Evolutionary conservation across 2,113 vertebrate genomes (phyloP), one percentile per base, ranked within the genome.

Genomic region (Rhodinocichla rosea): DNA sequence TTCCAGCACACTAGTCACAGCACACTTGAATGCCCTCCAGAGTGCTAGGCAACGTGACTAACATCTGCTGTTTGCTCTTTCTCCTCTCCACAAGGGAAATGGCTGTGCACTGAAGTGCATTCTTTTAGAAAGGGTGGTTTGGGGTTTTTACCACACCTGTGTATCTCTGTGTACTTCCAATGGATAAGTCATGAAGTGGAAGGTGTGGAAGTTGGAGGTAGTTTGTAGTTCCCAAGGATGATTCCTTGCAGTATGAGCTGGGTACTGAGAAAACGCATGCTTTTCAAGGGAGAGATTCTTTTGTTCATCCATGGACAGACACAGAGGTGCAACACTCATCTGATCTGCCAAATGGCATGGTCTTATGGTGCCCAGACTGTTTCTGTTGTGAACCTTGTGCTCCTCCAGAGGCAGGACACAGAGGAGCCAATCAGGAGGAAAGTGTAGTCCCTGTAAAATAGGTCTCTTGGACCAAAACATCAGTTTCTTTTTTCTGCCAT

Each of bases 31-130:
- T 42, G 53, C 37, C 35, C 94, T 97, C 96, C 90, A 94, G 92
- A 75, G 69, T 53, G 71, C 92, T 95, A 60, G 89, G 73, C 85
- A 95, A 92, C 6, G 1, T 93, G 93, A 94, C 93, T 93, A 94
- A 96, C 76, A 94, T 83, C 88, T 96, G 86, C 56, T 96, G 94
- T 96, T 97, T 97, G 79, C 77, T 94, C 63, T 90, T 95, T 73
- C 49, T 78, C 37, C 49, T 45, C 92, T 91, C 56, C 49, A 32
- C 1, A 3, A 60, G 79, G 85, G 92, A 81, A 37, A 92, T 56
- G 60, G 52, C 55, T 83, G 80, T 71, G 53, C 76, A 55, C 52
- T 93, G 69, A 92, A 90, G 64, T 90, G 65, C 88, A 89, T 96
- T 92, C 64, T 87, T 90, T 78, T 56, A 6, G 28, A 87, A 83